phyloP scores from a whole-genome alignment of 2,797 vertebrate genomes.

The Tokudaia tokunoshimensis region DNA sequence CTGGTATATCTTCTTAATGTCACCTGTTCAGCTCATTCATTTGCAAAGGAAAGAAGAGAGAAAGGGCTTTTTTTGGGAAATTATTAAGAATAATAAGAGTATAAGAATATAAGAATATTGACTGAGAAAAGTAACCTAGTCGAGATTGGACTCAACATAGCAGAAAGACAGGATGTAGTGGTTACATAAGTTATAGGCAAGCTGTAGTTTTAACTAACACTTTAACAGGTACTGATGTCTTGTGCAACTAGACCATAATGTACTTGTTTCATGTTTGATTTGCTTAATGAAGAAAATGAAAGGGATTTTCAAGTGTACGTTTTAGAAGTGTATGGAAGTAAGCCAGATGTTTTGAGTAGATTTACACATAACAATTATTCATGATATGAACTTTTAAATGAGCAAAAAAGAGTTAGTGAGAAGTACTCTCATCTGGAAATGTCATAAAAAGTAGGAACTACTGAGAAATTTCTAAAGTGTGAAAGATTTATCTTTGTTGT shows the following conservation, averaged over 20 bases:
- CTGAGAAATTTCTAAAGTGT: background rate
- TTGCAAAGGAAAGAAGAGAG: background rate
- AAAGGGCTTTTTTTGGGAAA: background rate
- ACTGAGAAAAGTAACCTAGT: background rate
- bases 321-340: background rate
- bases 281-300: background rate
- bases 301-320: background rate
- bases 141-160: background rate
- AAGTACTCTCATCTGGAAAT: background rate
- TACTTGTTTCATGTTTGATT: background rate
- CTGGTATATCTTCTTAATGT: background rate
- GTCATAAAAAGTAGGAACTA: background rate
- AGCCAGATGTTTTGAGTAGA: background rate
- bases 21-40: background rate
- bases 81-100: background rate
- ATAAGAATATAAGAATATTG: background rate
- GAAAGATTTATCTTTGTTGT: slow-evolving; percentile 20
- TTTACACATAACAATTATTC: background rate
- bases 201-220: background rate
- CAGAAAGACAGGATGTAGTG: background rate
- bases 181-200: background rate
- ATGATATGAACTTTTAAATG: background rate
- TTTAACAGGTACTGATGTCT: background rate
- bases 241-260: background rate
- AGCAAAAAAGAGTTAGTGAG: background rate